phyloP scores from a whole-genome alignment of 2,888 invertebrate genomes.

The Phania funesta region DNA sequence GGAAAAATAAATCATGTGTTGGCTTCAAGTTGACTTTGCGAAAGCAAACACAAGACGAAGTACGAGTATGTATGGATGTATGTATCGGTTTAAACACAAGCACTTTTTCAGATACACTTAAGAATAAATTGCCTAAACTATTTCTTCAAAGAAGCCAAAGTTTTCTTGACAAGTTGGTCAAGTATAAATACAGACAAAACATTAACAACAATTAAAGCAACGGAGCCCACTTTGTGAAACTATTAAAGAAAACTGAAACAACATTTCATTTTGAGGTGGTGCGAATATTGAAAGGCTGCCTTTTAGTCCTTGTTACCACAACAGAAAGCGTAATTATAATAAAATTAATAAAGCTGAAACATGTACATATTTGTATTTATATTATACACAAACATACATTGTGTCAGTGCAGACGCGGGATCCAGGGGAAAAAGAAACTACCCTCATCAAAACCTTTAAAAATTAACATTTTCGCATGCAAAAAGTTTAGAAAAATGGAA shows the following conservation, averaged over 20 bases:
- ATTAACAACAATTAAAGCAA: conserved; percentile 19
- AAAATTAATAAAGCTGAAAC: too few species aligned
- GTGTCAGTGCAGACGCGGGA: neutral
- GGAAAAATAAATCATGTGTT: conserved; percentile 34
- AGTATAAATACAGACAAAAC: conserved; percentile 31
- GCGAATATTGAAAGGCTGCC: too few species aligned
- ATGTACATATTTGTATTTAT: too few species aligned
- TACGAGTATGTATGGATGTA: neutral
- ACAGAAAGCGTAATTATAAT: too few species aligned
- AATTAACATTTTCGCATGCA: too few species aligned
- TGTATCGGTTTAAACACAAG: neutral
- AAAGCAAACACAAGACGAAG: neutral
- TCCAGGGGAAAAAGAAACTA: too few species aligned
- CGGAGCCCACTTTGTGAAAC: conserved; percentile 40
- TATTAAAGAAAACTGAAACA: conserved; percentile 21
- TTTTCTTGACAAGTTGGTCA: conserved; percentile 43
- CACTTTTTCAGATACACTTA: conserved; percentile 18
- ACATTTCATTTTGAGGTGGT: too few species aligned
- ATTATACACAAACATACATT: neutral
- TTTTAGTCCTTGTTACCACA: too few species aligned
- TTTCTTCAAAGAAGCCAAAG: conserved; percentile 39
- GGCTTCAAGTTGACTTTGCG: conserved; percentile 38
- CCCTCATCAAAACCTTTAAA: too few species aligned
- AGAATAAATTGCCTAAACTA: conserved; percentile 46
- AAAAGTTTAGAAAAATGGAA: too few species aligned